phyloP scores from a whole-genome alignment of 2,888 invertebrate species.

The Mechanitis mazaeus region DNA sequence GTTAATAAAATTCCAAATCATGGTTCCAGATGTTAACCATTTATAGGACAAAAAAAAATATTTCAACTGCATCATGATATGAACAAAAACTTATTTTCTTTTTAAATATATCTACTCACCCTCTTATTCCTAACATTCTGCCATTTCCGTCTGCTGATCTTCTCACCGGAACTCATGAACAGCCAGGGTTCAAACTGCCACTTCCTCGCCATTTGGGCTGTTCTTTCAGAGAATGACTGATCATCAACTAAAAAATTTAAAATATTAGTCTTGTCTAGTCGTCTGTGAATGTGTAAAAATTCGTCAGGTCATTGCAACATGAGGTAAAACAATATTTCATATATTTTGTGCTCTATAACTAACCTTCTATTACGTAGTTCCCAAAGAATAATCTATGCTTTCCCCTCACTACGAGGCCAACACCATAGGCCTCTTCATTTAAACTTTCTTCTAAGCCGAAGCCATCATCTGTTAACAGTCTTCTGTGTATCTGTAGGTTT shows the following conservation, averaged over 20 bases:
- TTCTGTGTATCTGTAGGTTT: constrained; percentile 77
- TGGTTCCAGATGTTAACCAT: too few relatives aligned
- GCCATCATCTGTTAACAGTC: constrained; percentile 81
- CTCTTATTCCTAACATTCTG: constrained; percentile 60
- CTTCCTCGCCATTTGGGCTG: constrained; percentile 41
- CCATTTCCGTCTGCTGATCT: constrained; percentile 61
- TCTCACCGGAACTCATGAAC: constrained; percentile 60
- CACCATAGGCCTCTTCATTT: constrained; percentile 78
- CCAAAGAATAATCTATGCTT: constrained; percentile 65
- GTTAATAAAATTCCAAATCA: too few relatives aligned
- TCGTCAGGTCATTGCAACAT: too few relatives aligned
- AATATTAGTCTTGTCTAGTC: too few relatives aligned
- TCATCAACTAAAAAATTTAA: constrained; percentile 48
- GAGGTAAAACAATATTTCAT: too few relatives aligned
- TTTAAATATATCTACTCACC: constrained; percentile 34
- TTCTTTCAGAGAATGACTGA: constrained; percentile 48
- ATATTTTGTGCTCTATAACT: constrained; percentile 7
- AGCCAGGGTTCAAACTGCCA: constrained; percentile 61
- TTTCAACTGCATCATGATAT: too few relatives aligned
- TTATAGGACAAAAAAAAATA: too few relatives aligned
- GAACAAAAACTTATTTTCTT: too few relatives aligned
- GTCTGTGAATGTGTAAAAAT: too few relatives aligned
- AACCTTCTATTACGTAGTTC: constrained; percentile 51
- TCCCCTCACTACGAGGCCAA: constrained; percentile 75
- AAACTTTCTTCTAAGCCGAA: constrained; percentile 84